Percentiles rank a stretch among this genome's conserved stretches.
phyloP scores from a whole-genome alignment of 2,797 vertebrate genomes.

The Potorous gilbertii region DNA sequence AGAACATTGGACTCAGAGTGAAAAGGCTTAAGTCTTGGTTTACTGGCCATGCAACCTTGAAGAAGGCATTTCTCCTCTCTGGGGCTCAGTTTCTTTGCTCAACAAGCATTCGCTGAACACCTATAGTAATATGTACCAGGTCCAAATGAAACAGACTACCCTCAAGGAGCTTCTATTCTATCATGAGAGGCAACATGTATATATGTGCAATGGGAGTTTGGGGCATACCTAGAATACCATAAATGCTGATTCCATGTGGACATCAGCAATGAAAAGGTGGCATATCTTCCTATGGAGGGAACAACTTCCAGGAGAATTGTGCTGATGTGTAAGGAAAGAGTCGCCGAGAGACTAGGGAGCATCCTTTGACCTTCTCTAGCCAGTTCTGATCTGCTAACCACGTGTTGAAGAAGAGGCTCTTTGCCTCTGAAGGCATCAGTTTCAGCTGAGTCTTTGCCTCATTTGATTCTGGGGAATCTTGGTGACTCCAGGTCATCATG shows the following conservation, averaged over 20 bases:
- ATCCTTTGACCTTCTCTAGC: background rate
- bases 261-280: background rate
- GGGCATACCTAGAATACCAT: background rate
- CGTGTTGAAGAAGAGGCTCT: background rate
- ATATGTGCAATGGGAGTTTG: background rate
- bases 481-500: background rate
- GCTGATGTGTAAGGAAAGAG: background rate
- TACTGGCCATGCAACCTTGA: background rate
- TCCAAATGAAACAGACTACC: background rate
- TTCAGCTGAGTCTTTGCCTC: background rate
- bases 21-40: background rate
- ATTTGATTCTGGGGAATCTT: background rate
- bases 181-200: background rate
- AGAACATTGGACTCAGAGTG: background rate
- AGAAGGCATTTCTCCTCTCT: background rate
- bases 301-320: background rate
- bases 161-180: background rate
- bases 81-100: background rate
- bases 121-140: background rate
- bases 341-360: background rate
- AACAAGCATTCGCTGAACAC: background rate
- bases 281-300: background rate
- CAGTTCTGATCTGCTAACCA: background rate
- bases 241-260: background rate
- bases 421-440: background rate